These are phyloP conservation scores for Cheilosia scutellata DNA, from an alignment of 2,888 invertebrate genomes.

Conservation along the genomic window DNA sequence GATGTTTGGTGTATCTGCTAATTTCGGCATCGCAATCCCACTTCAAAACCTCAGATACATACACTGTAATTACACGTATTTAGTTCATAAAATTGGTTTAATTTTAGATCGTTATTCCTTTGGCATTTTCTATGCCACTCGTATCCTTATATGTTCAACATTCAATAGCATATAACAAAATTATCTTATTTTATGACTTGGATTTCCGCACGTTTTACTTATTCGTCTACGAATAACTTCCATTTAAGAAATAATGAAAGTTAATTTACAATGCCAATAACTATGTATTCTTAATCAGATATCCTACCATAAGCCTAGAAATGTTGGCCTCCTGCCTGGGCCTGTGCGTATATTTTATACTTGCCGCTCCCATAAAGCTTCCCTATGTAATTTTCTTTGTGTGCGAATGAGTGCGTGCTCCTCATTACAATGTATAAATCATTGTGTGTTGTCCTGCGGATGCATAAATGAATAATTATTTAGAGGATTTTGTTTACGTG, in stretches of 20 bases:
- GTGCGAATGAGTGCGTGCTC: slow-evolving; percentile 61
- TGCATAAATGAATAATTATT: slow-evolving; percentile 69
- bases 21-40: too few species aligned
- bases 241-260: slow-evolving; percentile 50
- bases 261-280: slow-evolving; percentile 61
- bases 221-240: slow-evolving; percentile 32
- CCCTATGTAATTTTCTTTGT: slow-evolving; percentile 39
- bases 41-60: too few species aligned
- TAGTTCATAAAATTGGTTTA: too few species aligned
- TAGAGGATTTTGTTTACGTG: slow-evolving; percentile 67
- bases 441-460: slow-evolving; percentile 69
- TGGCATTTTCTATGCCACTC: background rate
- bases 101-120: too few species aligned
- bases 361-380: slow-evolving; percentile 58
- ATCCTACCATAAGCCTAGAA: slow-evolving; percentile 50
- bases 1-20: too few species aligned
- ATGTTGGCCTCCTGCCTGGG: slow-evolving; percentile 30
- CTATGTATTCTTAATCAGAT: slow-evolving; percentile 64
- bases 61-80: too few species aligned
- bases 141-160: background rate
- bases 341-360: slow-evolving; percentile 23
- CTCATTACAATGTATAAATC: slow-evolving; percentile 67
- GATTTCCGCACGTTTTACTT: slow-evolving; percentile 31
- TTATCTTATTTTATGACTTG: slow-evolving; percentile 26
- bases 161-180: slow-evolving; percentile 7